Evolutionary conservation across 1,140 invertebrate genomes (phyloP), one percentile per base, ranked within the genome.

Genomic region (Planococcus citri): DNA sequence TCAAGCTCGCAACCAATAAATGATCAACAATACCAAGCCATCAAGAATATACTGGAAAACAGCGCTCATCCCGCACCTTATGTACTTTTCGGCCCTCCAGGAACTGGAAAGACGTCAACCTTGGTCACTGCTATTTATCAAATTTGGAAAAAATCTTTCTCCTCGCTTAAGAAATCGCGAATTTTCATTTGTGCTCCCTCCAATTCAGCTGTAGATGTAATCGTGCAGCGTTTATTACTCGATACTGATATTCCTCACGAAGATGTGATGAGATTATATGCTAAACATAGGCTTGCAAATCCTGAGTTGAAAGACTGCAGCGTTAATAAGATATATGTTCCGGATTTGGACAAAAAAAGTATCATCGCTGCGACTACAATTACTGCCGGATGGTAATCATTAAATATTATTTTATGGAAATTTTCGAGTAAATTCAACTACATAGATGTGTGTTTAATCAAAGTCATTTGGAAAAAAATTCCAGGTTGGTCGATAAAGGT

Each of bases 91-190:
- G 95, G 95, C 1, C 94, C 95, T 51, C 94, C 94, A 1, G 94
- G 94, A 8, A 96, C 93, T 20, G 94, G 94, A 20, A 97, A 97
- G 82, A 97, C 94, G 0, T 80, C 95, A 0, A 97, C 94, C 4
- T 77, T 97, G 3, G 88, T 94, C n/a, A 94, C 97, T 81, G 82
- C 86, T 0, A 85, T 94, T 22, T 76, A 95, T 25, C 95, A 97
- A 79, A 83, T 70, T 1, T 61, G 69, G 41, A 51, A 20, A 3
- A n/a, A n/a, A n/a, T n/a, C n/a, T n/a, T n/a, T n/a, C n/a, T n/a
- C n/a, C n/a, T 17, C 17, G 3, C 17, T 51, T n/a, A n/a, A 51
- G n/a, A 51, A 51, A 9, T 51, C n/a, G 6, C 41, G 41, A 51
- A 38, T 85, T 27, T 73, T 85, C 9, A 79, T 82, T 4, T 80